Percentiles rank a stretch among this genome's conserved stretches.
phyloP scores from a whole-genome alignment of 2,113 vertebrate genomes.

The Brachyistius frenatus region DNA sequence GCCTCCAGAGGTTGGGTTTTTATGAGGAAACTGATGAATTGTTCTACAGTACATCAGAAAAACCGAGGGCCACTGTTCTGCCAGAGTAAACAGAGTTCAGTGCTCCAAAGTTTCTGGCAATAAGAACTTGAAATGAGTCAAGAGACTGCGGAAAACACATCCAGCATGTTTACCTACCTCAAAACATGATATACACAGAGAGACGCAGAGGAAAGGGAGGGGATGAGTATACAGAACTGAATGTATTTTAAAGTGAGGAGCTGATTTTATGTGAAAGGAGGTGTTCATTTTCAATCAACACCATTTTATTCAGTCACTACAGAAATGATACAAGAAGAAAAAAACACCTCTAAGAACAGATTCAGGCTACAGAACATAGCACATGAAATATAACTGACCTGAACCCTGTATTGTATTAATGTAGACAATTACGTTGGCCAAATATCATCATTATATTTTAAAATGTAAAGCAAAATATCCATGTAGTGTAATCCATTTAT shows the following conservation, averaged over 20 bases:
- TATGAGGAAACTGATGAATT: slow-evolving; percentile 47
- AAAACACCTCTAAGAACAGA: no score
- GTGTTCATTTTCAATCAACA: no score
- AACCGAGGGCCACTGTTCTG: slow-evolving; percentile 19
- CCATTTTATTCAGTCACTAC: no score
- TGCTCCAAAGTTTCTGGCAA: slow-evolving; percentile 21
- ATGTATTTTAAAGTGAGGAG: background rate
- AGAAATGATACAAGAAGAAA: no score
- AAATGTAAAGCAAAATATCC: background rate
- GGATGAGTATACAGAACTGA: background rate
- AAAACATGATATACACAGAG: slow-evolving; percentile 28
- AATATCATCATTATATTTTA: background rate
- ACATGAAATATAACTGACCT: no score
- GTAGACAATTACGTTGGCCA: no score
- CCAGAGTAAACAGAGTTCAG: slow-evolving; percentile 28
- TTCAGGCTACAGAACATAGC: no score
- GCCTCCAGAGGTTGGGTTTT: slow-evolving; percentile 39
- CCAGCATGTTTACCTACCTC: slow-evolving; percentile 28
- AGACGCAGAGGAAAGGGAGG: background rate
- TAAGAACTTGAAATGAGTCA: slow-evolving; percentile 31
- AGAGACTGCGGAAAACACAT: slow-evolving; percentile 36
- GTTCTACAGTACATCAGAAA: slow-evolving; percentile 37
- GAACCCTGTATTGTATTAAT: no score
- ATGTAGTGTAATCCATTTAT: background rate
- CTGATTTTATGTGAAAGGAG: slow-evolving; percentile 6